Base-by-base conservation (phyloP, 2,888 invertebrate species). In the Ichneumoninae sp. region DNA sequence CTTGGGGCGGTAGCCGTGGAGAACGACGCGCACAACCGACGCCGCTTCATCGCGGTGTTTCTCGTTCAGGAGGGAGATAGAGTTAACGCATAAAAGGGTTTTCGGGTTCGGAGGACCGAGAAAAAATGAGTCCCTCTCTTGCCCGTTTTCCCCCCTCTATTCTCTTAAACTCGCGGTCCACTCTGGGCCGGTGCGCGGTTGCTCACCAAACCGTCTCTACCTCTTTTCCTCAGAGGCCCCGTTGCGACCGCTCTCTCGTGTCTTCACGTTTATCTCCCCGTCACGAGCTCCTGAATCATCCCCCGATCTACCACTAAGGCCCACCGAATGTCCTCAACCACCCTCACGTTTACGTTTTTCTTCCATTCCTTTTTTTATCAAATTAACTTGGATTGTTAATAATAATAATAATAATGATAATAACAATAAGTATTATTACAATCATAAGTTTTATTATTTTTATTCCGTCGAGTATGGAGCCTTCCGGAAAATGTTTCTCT, bases 31-130 rank as follows among this genome's bases (percentile, higher is more conserved):
- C 62, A 16, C 57, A 75, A 47, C 76, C 44, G 69, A 47, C 52
- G 68, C 16, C 33, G 71, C 52, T 78, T 78, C 60, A 36, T 52
- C 50, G 72, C 44, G 62, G 33, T 36, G 22, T 62, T 60, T 22
- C 52, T 57, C 22, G 62, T 30, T 30, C 7, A 16, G 52, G 33
- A 66, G 44, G 69, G 71, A 82, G 68, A 76, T 71, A 62, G 76
- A 82, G 76, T 68, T 66, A 86, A 90, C 89, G 90, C 90, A 91
- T 93, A 92, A 93, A 93, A 93, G 93, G 93, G 92, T 93, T 93
- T 93, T 92, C 90, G 92, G 92, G 92, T 93, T 91, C 90, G 92
- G 90, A 89, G 89, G 90, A 89, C 83, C 75, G 91, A 92, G 91
- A 93, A 93, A 93, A 93, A 93, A 93, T 92, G 92, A 91, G 91